These are phyloP conservation scores for Boloria selene DNA, from an alignment of 2,888 invertebrate species.

Conservation along the genomic window DNA sequence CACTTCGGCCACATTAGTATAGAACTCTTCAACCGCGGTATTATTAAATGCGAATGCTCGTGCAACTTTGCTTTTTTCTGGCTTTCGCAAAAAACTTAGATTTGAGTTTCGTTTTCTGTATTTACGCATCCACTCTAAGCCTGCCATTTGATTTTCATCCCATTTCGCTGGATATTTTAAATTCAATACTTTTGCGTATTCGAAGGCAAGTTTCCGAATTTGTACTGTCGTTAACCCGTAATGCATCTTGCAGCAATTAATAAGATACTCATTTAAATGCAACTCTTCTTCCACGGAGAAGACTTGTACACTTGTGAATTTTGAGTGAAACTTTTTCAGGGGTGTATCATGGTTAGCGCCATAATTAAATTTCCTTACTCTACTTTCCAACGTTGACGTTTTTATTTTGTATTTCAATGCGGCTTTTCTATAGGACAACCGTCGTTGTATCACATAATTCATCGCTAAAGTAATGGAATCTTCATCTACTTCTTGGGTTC, in stretches of 20 bases:
- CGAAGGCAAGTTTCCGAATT: conserved; percentile 35
- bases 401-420: conserved; percentile 34
- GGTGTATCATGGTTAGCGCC: conserved; percentile 15
- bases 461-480: conserved; percentile 30
- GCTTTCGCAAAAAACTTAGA: conserved; percentile 41
- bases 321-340: conserved; percentile 13
- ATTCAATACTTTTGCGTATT: conserved; percentile 29
- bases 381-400: conserved; percentile 26
- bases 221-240: conserved; percentile 34
- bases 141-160: conserved; percentile 45
- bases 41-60: conserved; percentile 53
- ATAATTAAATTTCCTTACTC: conserved; percentile 24
- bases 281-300: conserved; percentile 31
- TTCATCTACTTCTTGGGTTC: conserved; percentile 32
- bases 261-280: conserved; percentile 30
- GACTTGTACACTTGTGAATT: conserved; percentile 30
- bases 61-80: conserved; percentile 47
- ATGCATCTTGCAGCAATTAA: conserved; percentile 34
- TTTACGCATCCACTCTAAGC: conserved; percentile 47
- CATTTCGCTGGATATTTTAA: conserved; percentile 28
- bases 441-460: conserved; percentile 26
- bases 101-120: conserved; percentile 45
- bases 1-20: conserved; percentile 17
- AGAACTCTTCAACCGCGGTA: conserved; percentile 40
- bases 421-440: conserved; percentile 24